These are phyloP conservation scores for Holothuria leucospilota DNA, from an alignment of 53 echinoderm and acorn worm genomes.

Conservation along the genomic window DNA sequence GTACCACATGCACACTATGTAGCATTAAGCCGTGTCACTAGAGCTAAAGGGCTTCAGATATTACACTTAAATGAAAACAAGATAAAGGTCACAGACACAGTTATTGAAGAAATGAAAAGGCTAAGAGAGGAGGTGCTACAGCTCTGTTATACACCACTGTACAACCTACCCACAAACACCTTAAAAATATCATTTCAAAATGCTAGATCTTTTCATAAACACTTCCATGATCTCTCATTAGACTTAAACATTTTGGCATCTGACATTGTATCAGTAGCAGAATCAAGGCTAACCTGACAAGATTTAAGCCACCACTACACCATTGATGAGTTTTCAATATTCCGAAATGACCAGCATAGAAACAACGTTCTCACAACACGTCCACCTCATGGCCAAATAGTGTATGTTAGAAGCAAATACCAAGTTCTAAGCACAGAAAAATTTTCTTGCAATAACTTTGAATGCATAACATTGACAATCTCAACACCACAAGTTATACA, in stretches of 20 bases:
- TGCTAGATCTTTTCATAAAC: slow-evolving; percentile 53
- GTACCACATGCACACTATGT: slow-evolving; percentile 15
- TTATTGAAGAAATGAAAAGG: slow-evolving; percentile 46
- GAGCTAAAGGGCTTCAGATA: slow-evolving; percentile 28
- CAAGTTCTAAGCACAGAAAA: neutral
- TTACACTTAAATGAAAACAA: slow-evolving; percentile 39
- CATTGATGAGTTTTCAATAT: too few species aligned
- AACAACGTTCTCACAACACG: neutral
- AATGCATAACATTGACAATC: neutral
- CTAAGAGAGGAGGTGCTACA: neutral
- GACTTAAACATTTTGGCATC: slow-evolving; percentile 51
- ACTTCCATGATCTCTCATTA: slow-evolving; percentile 7
- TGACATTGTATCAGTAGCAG: slow-evolving; percentile 37
- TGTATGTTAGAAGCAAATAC: slow-evolving; percentile 5
- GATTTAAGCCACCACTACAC: too few species aligned
- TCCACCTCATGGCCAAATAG: slow-evolving; percentile 46
- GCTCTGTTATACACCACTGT: slow-evolving; percentile 47
- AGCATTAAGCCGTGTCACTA: slow-evolving; percentile 25
- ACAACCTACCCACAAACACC: neutral
- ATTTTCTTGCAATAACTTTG: neutral
- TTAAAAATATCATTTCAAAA: slow-evolving; percentile 47
- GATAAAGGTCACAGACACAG: slow-evolving; percentile 33
- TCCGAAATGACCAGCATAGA: neutral
- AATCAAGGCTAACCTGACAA: slow-evolving; percentile 41
- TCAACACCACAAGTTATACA: neutral